These are phyloP conservation scores for Megalops atlanticus DNA, from an alignment of 2,113 vertebrate genomes.

Conservation along the genomic window DNA sequence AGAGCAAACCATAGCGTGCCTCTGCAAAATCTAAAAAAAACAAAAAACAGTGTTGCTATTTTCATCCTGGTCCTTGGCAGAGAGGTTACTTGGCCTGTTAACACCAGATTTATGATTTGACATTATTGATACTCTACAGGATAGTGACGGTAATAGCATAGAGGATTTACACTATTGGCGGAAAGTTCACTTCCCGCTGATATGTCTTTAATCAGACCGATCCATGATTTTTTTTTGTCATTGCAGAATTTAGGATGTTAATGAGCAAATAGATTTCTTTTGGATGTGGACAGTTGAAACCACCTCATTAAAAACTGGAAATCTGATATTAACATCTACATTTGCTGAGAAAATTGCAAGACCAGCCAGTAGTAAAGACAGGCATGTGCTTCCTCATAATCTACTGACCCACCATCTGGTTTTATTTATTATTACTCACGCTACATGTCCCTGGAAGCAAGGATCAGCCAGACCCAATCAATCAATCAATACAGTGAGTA, in stretches of 20 bases:
- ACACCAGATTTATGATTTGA: constrained; percentile 27
- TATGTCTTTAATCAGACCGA: background rate
- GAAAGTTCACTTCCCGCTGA: background rate
- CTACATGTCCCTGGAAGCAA: constrained; percentile 6
- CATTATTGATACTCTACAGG: constrained; percentile 25
- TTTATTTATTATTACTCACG: constrained; percentile 10
- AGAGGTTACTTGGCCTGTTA: constrained; percentile 29
- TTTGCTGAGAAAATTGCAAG: too few relatives aligned
- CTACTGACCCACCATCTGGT: too few relatives aligned
- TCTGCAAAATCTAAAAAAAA: too few relatives aligned
- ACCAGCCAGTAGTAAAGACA: too few relatives aligned
- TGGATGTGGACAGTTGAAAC: background rate
- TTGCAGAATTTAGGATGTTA: background rate
- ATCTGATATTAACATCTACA: too few relatives aligned
- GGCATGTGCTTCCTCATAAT: too few relatives aligned
- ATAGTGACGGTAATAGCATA: constrained; percentile 15
- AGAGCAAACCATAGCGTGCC: too few relatives aligned
- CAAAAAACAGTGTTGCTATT: too few relatives aligned
- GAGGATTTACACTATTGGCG: constrained; percentile 9
- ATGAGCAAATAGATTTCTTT: background rate
- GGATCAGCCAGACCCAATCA: constrained; percentile 18
- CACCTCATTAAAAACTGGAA: too few relatives aligned
- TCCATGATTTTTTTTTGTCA: constrained; percentile 12
- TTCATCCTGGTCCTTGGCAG: constrained; percentile 22
- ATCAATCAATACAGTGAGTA: constrained; percentile 14